These are phyloP conservation scores for Drosophila punjabiensis DNA, from an alignment of 1,140 invertebrate species.

Conservation along the genomic window DNA sequence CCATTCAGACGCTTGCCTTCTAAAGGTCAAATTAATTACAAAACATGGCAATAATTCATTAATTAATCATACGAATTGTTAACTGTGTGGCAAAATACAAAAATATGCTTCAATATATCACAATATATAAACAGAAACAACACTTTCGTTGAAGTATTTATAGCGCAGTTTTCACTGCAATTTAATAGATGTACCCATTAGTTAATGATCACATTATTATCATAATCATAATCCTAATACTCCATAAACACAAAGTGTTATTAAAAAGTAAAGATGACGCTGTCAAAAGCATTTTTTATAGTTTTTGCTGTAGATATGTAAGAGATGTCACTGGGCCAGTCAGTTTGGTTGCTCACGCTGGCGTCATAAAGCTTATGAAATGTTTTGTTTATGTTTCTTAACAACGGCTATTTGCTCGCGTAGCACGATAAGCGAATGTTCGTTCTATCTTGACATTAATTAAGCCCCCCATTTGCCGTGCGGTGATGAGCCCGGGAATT, in stretches of 20 bases:
- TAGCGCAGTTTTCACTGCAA: no score
- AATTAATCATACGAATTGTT: neutral
- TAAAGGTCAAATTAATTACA: conserved; percentile 7
- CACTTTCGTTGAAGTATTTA: no score
- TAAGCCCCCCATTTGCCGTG: conserved; percentile 19
- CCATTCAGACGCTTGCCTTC: neutral
- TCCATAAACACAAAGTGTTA: conserved; percentile 1
- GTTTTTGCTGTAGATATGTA: conserved; percentile 2
- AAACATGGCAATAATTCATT: neutral
- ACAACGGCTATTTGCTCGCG: conserved; percentile 61
- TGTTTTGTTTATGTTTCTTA: conserved; percentile 71
- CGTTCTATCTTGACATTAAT: conserved; percentile 64
- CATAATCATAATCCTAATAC: neutral
- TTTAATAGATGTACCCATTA: neutral
- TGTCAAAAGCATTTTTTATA: neutral
- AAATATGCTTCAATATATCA: neutral
- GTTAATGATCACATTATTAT: conserved; percentile 12
- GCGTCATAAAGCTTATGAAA: conserved; percentile 57
- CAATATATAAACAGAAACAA: neutral
- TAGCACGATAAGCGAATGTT: conserved; percentile 55
- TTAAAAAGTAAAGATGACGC: conserved; percentile 9
- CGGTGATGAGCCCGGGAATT: conserved; percentile 35
- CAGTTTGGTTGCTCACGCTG: conserved; percentile 16
- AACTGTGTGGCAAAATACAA: neutral
- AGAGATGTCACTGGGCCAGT: conserved; percentile 11